Conservation (phyloP, 2,113 vertebrate species). For the Mirounga angustirostris region DNA sequence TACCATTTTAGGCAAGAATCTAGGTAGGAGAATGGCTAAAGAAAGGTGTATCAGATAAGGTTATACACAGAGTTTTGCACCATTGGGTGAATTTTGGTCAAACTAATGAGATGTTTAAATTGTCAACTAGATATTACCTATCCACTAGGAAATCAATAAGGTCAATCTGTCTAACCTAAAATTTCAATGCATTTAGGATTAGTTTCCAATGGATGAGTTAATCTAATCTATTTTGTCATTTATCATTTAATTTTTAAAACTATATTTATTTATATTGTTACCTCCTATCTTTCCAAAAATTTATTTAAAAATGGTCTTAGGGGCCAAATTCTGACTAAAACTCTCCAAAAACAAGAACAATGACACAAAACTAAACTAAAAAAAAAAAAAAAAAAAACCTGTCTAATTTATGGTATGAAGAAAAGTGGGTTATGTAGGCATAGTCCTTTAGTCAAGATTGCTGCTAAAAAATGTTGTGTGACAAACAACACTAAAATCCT, state of each 20-base stretch:
- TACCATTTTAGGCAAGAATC: not conserved
- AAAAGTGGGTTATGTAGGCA: not conserved
- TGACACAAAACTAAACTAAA: not conserved
- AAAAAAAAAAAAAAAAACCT: not conserved
- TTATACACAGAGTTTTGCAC: not conserved
- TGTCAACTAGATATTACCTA: not conserved
- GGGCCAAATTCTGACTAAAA: not conserved
- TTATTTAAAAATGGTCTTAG: not conserved
- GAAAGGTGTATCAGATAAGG: not conserved
- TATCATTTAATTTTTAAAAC: not conserved
- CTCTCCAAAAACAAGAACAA: not conserved
- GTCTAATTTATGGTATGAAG: not conserved
- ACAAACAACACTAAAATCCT: not conserved
- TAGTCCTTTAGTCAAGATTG: not conserved
- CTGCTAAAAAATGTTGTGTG: not conserved
- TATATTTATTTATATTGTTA: not conserved
- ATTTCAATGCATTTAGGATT: not conserved
- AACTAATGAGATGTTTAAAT: not conserved
- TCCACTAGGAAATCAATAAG: not conserved
- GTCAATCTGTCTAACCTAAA: not conserved
- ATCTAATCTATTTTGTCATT: not conserved
- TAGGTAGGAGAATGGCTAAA: not conserved
- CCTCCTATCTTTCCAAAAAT: not conserved
- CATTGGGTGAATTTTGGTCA: not conserved
- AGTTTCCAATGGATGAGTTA: not conserved